Evolutionary conservation across 1,140 invertebrate species (phyloP), one percentile per base, ranked within the genome.

Genomic region (Drosophila funebris): DNA sequence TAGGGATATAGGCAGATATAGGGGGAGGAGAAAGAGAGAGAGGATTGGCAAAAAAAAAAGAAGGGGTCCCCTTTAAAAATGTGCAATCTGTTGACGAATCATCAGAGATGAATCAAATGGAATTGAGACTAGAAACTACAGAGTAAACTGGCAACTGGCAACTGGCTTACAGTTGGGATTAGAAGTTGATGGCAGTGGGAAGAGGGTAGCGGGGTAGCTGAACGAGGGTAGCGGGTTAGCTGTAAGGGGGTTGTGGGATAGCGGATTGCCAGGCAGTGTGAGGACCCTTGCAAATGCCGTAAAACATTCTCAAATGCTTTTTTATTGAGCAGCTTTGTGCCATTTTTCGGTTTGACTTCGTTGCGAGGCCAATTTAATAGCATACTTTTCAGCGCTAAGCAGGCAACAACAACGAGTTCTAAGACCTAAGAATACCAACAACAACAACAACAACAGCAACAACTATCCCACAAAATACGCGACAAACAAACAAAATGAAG

Each of bases 401-500:
- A 79, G 83, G 64, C 73, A 68, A 76, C 64, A 84, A 72, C 64
- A 60, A 54, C 52, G 24, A n/a, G n/a, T n/a, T n/a, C 41, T 27
- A 43, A 43, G 16, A 69, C 61, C n/a, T 43, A 9, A 8, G 11
- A 36, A 43, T 72, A 78, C 67, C 60, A 78, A 73, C 62, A 57
- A 16, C 11, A 58, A 39, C 14, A 22, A 22, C 39, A 44, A 11
- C 9, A 58, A 39, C 18, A 41, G 27, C 41, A 36, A 62, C 76
- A 62, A 78, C 27, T 18, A 27, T 43, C 53, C 62, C 66, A 52
- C 50, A 76, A 77, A 57, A 62, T 57, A 76, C 66, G 61, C 72
- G 76, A 60, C 79, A 83, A 74, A 87, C 78, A 88, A 88, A 85
- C 84, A 88, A 88, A 83, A 89, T 88, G 76, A 88, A 88, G 84